Evolutionary conservation across 2,888 invertebrate genomes (phyloP), one percentile per base, ranked within the genome.

Genomic region (Sphaerophoria taeniata): DNA sequence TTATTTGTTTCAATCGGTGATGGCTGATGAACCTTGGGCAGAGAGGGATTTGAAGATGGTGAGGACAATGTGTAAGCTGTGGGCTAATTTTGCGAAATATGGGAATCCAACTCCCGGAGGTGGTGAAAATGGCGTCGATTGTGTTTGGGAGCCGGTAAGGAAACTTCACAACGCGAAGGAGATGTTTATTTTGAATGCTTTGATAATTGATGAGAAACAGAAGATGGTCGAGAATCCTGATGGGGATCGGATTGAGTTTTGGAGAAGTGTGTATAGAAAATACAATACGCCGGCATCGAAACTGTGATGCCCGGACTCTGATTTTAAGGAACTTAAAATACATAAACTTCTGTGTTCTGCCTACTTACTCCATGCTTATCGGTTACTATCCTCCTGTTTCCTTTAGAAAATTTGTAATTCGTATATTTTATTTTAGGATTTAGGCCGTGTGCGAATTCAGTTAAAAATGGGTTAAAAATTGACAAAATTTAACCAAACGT

Each of bases 71-170:
- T 91, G 93, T n/a, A 89, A 91, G 24, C 90, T 95, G 90, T 95
- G 95, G 95, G 93, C 94, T 0, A 94, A 95, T 88, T 95, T 95
- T 89, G 95, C 95, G 0, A 94, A 93, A 88, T 90, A 90, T 88
- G 93, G 94, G 92, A 90, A 92, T 69, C 93, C 93, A 0, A 90
- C 91, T 12, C 91, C 91, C 4, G 61, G 80, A 0, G 74, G 63
- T 16, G 80, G 72, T 11, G 71, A 87, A 3, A 0, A 24, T 6
- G 14, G 45, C n/a, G 39, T 78, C 4, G 80, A 82, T 39, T 88
- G 87, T 49, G 65, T 58, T 24, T 92, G 92, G 92, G 81, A 81
- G 5, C 89, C 90, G 0, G 89, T 91, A 0, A 73, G 78, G 14
- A 87, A 81, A 12, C 58, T 77, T 9, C 43, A 71, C 0, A 71